Base-by-base conservation (phyloP, 2,888 invertebrate genomes). In the Cordilura impudica region DNA sequence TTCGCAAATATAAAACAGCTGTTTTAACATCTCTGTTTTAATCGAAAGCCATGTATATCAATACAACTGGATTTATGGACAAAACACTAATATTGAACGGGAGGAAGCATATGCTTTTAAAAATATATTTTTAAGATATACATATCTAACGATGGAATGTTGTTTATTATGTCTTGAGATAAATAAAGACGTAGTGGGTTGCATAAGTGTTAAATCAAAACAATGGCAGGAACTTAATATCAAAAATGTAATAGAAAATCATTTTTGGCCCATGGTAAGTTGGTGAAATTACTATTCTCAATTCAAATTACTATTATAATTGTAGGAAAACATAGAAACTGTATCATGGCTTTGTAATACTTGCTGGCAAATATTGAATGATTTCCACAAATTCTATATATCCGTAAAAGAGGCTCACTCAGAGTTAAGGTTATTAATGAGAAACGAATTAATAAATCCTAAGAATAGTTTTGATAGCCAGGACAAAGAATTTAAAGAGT, bases 381-480 rank as follows among this genome's bases (percentile, higher is more conserved):
- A 73, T 35, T 87, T 87, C 39, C 83, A 86, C 66, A 77, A 80
- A 29, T 84, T 87, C 35, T 84, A 87, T 39, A 80, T 83, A 14
- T 83, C 83, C 79, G 63, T 82, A 78, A 85, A 81, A 8, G 83
- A 84, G 18, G 67, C 83, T 2, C 82, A 84, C 12, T 12, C 6
- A 18, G 26, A 26, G 2, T 60, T 26, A 45, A 12, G 43, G 3
- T 12, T 26, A 2, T 3, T 18, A 12, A n/a, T 16, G 16, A 16
- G 12, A 60, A 51, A 29, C 26, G 12, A 10, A 12, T 2, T n/a
- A 43, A n/a, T 10, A 66, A 51, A 49, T 35, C 6, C 16, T 14
- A 49, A 47, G 5, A 29, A 29, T 5, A 31, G 31, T 10, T 31
- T 31, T 2, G n/a, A n/a, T n/a, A 12, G 7, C 16, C 19, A 5